Evolutionary conservation across 2,888 invertebrate genomes (phyloP).

Genomic region (Drosophila anomalata): DNA sequence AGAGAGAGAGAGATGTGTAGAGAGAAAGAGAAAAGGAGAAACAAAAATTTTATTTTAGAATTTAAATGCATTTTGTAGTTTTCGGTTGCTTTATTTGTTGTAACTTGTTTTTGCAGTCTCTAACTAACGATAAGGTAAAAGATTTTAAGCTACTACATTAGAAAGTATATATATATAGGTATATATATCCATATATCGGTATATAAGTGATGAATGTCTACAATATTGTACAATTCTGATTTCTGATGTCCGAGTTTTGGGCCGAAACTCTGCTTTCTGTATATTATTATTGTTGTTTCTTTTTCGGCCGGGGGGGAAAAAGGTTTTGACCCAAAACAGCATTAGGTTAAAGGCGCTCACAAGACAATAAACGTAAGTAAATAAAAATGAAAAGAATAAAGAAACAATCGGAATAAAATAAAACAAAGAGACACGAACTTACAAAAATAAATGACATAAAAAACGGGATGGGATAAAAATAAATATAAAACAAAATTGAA

Average conservation of each 20-base stretch:
- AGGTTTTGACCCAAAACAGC: slow-evolving; percentile 72
- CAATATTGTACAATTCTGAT: slow-evolving; percentile 41
- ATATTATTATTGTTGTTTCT: slow-evolving; percentile 4
- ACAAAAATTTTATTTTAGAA: slow-evolving; percentile 20
- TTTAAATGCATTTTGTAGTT: slow-evolving; percentile 29
- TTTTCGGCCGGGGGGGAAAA: slow-evolving; percentile 36
- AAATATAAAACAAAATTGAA: slow-evolving; percentile 41
- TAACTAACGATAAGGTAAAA: slow-evolving; percentile 76
- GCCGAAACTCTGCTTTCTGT: slow-evolving; percentile 23
- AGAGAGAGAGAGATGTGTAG: slow-evolving; percentile 9
- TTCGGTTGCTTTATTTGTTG: slow-evolving; percentile 43
- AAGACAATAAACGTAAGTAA: slow-evolving; percentile 55
- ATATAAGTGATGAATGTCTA: slow-evolving; percentile 23
- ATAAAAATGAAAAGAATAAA: slow-evolving; percentile 37
- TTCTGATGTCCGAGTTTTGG: slow-evolving; percentile 48
- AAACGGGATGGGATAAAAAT: slow-evolving; percentile 45
- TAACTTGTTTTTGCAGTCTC: slow-evolving; percentile 59
- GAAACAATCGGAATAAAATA: slow-evolving; percentile 17
- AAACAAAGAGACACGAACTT: slow-evolving; percentile 26
- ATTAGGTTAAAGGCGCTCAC: slow-evolving; percentile 75
- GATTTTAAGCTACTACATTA: slow-evolving; percentile 74
- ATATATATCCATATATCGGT: slow-evolving; percentile 4
- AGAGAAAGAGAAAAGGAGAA: slow-evolving; percentile 26
- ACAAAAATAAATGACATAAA: slow-evolving; percentile 40
- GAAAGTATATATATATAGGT: slow-evolving; percentile 16